Evolutionary conservation across 2,797 vertebrate species (phyloP).

Genomic region (Myotis daubentonii): DNA sequence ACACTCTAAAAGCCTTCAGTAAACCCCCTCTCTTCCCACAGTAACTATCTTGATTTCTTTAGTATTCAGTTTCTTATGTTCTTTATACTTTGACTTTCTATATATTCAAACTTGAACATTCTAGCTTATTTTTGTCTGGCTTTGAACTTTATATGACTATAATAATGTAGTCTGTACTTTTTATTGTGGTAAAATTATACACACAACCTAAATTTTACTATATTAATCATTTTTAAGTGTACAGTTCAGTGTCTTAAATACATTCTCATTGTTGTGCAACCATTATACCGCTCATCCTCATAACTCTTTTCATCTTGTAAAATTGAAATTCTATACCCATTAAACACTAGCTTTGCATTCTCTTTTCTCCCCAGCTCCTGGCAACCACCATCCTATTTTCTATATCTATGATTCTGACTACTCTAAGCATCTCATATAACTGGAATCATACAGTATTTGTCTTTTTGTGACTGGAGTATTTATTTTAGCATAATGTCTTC

Average conservation of each 20-base stretch:
- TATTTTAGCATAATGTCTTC: neutral
- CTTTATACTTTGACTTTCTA: neutral
- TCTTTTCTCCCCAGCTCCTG: neutral
- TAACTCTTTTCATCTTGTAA: neutral
- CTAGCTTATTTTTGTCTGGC: slow-evolving; percentile 4
- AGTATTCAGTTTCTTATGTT: neutral
- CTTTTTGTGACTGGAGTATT: slow-evolving; percentile 15
- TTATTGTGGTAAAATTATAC: neutral
- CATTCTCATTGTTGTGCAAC: neutral
- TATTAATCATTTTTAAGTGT: neutral
- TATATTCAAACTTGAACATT: slow-evolving; percentile 2
- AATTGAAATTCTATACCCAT: neutral
- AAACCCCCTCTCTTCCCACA: neutral
- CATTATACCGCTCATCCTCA: neutral
- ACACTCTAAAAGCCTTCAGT: neutral
- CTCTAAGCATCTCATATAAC: neutral
- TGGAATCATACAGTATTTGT: neutral
- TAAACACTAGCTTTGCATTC: neutral
- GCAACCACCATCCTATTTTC: neutral
- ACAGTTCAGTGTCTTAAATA: neutral
- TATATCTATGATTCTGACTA: neutral
- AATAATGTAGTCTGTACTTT: neutral
- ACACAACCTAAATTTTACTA: neutral
- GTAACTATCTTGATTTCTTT: neutral
- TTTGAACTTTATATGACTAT: slow-evolving; percentile 14